These are phyloP conservation scores for Datnioides undecimradiatus DNA, from an alignment of 2,113 vertebrate species.

Conservation along the genomic window DNA sequence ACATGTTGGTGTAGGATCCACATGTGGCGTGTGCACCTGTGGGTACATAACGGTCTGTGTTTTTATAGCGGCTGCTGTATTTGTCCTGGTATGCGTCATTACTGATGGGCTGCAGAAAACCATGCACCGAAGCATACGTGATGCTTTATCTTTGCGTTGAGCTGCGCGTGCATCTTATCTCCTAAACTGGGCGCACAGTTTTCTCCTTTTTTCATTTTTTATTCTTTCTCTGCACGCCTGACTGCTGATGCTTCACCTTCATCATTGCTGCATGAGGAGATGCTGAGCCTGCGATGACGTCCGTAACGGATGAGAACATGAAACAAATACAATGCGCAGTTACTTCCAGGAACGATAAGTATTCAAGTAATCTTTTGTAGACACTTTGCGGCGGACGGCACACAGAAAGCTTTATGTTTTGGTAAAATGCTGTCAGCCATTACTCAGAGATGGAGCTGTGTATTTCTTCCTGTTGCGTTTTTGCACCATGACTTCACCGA, in stretches of 20 bases:
- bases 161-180: not conserved
- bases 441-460: slow-evolving; percentile 8
- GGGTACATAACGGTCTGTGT: not conserved
- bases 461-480: slow-evolving; percentile 52
- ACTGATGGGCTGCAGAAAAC: not conserved
- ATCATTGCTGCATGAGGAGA: not conserved
- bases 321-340: not conserved
- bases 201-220: not conserved
- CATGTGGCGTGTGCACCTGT: slow-evolving; percentile 37
- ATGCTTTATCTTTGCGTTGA: not conserved
- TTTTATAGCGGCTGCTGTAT: slow-evolving; percentile 1
- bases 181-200: no score
- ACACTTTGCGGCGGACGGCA: not conserved
- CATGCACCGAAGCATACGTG: not conserved
- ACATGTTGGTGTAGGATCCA: slow-evolving; percentile 17
- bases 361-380: not conserved
- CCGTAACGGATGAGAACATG: not conserved
- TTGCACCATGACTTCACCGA: slow-evolving; percentile 73
- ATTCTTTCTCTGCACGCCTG: not conserved
- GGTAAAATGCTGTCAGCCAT: not conserved
- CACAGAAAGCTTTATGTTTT: not conserved
- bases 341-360: not conserved
- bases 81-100: slow-evolving; percentile 12
- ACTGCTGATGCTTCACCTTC: not conserved
- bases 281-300: not conserved